phyloP scores from a whole-genome alignment of 2,888 invertebrate species.

The Drosophila vallismaia region DNA sequence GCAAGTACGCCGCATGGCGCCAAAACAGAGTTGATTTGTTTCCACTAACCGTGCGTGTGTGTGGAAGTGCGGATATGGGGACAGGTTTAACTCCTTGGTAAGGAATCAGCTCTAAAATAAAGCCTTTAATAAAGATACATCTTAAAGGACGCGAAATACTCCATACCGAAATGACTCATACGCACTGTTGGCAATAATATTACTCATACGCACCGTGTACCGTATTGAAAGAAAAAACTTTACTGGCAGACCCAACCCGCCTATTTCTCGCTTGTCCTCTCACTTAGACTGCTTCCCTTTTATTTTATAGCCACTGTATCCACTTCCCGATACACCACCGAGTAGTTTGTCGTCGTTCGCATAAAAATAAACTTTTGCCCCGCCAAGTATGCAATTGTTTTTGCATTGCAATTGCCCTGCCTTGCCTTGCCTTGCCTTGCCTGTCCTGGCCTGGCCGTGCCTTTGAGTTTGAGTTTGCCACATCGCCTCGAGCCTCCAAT shows the following conservation, averaged over 20 bases:
- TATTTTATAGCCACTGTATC: conserved; percentile 51
- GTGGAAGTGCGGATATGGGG: conserved; percentile 28
- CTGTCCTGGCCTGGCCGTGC: neutral
- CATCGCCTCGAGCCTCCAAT: conserved; percentile 52
- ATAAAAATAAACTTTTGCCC: conserved; percentile 75
- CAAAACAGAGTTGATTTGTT: conserved; percentile 78
- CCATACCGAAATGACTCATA: neutral
- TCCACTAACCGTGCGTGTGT: conserved; percentile 52
- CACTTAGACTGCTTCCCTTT: neutral
- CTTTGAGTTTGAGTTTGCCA: neutral
- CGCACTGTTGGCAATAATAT: neutral
- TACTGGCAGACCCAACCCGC: no score
- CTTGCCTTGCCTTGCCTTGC: neutral
- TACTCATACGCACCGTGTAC: neutral
- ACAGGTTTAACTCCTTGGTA: conserved; percentile 7
- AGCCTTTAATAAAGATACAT: neutral
- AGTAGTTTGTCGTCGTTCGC: conserved; percentile 42
- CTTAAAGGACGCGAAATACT: neutral
- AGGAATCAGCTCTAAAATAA: no score
- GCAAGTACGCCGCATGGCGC: conserved; percentile 65
- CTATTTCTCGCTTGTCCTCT: neutral
- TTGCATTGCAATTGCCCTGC: conserved; percentile 63
- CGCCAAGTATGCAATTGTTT: conserved; percentile 74
- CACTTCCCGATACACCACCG: conserved; percentile 73
- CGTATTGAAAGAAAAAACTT: no score